These are phyloP conservation scores for Prionailurus viverrinus DNA, from an alignment of 2,113 vertebrate species.

Conservation along the genomic window DNA sequence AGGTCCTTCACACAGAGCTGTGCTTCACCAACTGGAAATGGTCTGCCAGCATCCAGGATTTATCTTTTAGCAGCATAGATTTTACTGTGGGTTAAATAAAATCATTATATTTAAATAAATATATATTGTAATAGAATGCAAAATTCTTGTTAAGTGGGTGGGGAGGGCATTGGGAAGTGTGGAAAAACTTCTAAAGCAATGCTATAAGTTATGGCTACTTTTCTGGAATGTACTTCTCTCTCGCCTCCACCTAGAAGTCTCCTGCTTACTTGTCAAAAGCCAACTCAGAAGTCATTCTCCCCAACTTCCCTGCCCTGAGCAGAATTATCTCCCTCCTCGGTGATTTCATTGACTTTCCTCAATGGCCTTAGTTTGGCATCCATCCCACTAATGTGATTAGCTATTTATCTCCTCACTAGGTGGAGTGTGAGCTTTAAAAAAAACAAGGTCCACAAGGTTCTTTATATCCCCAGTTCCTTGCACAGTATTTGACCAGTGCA, in stretches of 20 bases:
- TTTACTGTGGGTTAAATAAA: conserved; percentile 51
- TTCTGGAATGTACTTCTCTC: conserved; percentile 40
- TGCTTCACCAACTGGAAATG: conserved; percentile 13
- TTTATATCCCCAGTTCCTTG: not conserved
- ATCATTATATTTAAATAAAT: conserved; percentile 28
- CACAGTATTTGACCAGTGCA: conserved; percentile 20
- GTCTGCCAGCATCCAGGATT: not conserved
- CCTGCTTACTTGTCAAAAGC: not conserved
- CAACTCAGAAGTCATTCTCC: not conserved
- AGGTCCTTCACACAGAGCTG: conserved; percentile 40
- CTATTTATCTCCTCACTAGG: not conserved
- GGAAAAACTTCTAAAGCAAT: conserved; percentile 32
- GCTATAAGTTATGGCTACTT: not conserved
- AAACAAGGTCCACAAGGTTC: not conserved
- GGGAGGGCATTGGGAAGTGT: not conserved
- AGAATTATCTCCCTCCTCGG: not conserved
- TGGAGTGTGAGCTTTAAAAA: not conserved
- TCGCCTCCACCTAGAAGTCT: not conserved
- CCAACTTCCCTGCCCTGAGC: not conserved
- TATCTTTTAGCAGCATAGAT: conserved; percentile 4
- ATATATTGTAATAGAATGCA: not conserved
- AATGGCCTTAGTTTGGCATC: not conserved
- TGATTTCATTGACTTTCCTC: conserved; percentile 2
- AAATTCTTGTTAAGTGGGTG: not conserved
- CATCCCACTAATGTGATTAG: not conserved